Base-by-base conservation (phyloP, 2,113 vertebrate genomes). In the Heterotis niloticus region DNA sequence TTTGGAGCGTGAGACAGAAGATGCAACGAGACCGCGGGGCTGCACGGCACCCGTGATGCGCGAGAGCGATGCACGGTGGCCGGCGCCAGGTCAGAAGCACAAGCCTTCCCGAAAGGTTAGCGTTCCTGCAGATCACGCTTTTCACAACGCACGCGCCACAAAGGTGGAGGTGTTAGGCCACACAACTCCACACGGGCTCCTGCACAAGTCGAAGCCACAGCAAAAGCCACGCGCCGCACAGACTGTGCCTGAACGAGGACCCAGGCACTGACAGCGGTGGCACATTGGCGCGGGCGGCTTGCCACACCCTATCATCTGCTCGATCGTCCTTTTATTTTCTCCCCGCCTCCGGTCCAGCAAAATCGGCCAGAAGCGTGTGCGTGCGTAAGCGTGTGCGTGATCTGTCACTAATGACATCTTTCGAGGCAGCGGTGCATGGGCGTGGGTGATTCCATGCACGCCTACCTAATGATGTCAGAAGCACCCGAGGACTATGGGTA, bases 391-490 rank as follows among this genome's bases (percentile, higher is more conserved):
- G 28, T 44, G 76, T 26, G 54, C 68, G 62, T 80, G 75, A 69
- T 52, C 67, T 80, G 29, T 29, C 64, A 69, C 68, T 54, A 73
- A 64, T 44, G 51, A 52, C 17, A 23, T 62, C 56, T 64, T 51
- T 52, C 44, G 23, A 44, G 62, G 54, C 64, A 28, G 16, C 44
- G 7, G 59, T 74, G 64, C 28, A 69, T 82, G 81, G 77, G 77
- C 59, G 79, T 82, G 81, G 81, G 81, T 81, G 80, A 82, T 79
- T 84, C 81, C 80, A 65, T 51, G 68, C 68, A 60, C 74, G 75
- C 83, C 81, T 80, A 81, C 83, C 26, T 24, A 78, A 79, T 84
- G 83, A 81, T 79, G 77, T 81, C 79, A 82, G 26, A 66, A 52
- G 70, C 64, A 75, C 44, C 52, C 73, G 69, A 78, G 28, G 52